Evolutionary conservation across 2,797 vertebrate species (phyloP).

Genomic region (Mastacembelus armatus): DNA sequence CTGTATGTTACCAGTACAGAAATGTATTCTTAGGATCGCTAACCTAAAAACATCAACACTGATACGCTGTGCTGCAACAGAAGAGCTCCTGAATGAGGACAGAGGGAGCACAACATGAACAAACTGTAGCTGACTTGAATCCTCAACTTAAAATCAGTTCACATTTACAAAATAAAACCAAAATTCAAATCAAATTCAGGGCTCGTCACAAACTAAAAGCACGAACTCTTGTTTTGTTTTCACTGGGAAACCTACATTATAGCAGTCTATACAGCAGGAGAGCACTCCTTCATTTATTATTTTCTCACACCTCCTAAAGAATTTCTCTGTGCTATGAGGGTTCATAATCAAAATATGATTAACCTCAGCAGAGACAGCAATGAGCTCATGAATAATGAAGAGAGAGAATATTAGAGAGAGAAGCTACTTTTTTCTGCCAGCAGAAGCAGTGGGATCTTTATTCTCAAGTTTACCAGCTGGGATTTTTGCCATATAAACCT

Average conservation of each 20-base stretch:
- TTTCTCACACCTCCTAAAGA: constrained; percentile 3
- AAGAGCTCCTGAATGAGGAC: constrained; percentile 30
- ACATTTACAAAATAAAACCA: not conserved
- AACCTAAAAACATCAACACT: constrained; percentile 45
- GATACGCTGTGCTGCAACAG: not conserved
- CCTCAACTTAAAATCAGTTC: not conserved
- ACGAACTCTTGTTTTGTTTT: not conserved
- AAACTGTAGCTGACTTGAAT: not conserved
- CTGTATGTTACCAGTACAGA: constrained; percentile 6
- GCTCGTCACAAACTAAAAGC: not conserved
- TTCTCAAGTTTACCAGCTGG: constrained; percentile 27
- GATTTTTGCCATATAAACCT: constrained; percentile 22
- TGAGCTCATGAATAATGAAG: constrained; percentile 67
- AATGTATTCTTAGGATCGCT: constrained; percentile 27
- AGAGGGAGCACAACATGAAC: constrained; percentile 3
- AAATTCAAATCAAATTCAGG: not conserved
- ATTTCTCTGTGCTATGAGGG: constrained; percentile 34
- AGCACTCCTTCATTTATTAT: not conserved
- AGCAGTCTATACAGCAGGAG: not conserved
- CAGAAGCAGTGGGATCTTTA: constrained; percentile 25
- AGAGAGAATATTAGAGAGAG: constrained; percentile 37
- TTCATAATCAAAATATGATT: constrained; percentile 46
- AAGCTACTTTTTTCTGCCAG: constrained; percentile 9
- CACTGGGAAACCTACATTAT: not conserved
- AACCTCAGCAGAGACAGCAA: constrained; percentile 20